Evolutionary conservation across 2,888 invertebrate species (phyloP).

Genomic region (Thelaira solivaga): DNA sequence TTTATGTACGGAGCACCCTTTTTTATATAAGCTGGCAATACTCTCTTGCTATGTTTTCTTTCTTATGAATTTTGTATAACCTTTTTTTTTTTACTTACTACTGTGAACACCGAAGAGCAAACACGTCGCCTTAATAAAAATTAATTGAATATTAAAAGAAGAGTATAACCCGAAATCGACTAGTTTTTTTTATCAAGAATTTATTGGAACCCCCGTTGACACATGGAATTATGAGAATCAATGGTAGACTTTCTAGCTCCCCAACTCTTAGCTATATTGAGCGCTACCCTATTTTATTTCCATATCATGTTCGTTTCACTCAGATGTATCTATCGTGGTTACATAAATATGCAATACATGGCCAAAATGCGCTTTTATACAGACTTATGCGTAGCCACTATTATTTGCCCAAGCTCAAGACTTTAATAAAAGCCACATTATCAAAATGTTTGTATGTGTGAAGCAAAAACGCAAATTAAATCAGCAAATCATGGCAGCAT

Average conservation of each 20-base stretch:
- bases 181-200: too few relatives aligned
- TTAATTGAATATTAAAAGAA: too few relatives aligned
- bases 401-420: not conserved
- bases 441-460: not conserved
- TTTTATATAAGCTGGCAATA: too few relatives aligned
- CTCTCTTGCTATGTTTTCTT: too few relatives aligned
- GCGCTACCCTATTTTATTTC: not conserved
- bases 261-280: not conserved
- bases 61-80: too few relatives aligned
- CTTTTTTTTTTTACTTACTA: too few relatives aligned
- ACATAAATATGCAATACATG: too few relatives aligned
- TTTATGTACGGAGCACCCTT: too few relatives aligned
- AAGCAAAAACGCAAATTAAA: not conserved
- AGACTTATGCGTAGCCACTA: not conserved
- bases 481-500: slow-evolving; percentile 8
- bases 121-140: too few relatives aligned
- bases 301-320: not conserved
- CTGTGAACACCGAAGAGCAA: too few relatives aligned
- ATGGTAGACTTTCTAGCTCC: not conserved
- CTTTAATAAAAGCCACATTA: not conserved
- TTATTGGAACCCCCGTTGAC: not conserved
- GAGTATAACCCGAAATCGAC: too few relatives aligned
- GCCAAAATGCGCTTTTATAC: not conserved
- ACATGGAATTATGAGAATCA: not conserved
- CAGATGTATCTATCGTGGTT: too few relatives aligned